Evolutionary conservation across 2,888 invertebrate species (phyloP), one percentile per base, ranked within the genome.

Genomic region (Sympetrum striolatum): DNA sequence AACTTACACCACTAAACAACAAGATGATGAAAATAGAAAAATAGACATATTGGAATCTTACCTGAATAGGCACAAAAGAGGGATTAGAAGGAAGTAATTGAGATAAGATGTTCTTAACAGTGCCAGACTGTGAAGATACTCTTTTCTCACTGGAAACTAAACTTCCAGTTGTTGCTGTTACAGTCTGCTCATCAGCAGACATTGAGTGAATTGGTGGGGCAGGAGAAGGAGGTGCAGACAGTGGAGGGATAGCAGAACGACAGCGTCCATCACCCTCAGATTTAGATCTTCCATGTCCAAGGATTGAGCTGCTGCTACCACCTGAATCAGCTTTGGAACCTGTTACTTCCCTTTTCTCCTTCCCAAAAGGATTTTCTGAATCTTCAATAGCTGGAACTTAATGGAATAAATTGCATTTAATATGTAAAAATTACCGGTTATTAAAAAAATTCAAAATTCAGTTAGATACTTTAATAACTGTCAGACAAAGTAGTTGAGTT

Each of bases 51-150:
- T 39, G 25, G 8, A 48, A 35, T 79, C 91, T 37, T 93, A 94
- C 94, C 92, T 93, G 93, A 91, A 95, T 93, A 58, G 93, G 93
- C 80, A 93, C 93, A 82, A 93, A 93, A 31, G 94, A 94, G 6
- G 94, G 93, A 1, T 94, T 94, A 10, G 96, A 95, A 1, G 96
- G 96, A 91, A 97, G 93, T 6, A 97, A 93, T 92, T 96, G 96
- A 10, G 96, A 96, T 12, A 97, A 93, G 91, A 97, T 95, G 44
- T 95, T 96, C 93, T 96, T 96, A 10, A 96, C 95, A 53, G 95
- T 95, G 93, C 86, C 86, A 95, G 96, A 91, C 96, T 96, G 92
- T 95, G 95, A 1, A 92, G 80, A 91, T 91, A 79, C 81, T 91
- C 90, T 91, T 91, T 82, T 91, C 53, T 86, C 86, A 86, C 60